phyloP scores from a whole-genome alignment of 2,888 invertebrate species.

The Elmis aenea region DNA sequence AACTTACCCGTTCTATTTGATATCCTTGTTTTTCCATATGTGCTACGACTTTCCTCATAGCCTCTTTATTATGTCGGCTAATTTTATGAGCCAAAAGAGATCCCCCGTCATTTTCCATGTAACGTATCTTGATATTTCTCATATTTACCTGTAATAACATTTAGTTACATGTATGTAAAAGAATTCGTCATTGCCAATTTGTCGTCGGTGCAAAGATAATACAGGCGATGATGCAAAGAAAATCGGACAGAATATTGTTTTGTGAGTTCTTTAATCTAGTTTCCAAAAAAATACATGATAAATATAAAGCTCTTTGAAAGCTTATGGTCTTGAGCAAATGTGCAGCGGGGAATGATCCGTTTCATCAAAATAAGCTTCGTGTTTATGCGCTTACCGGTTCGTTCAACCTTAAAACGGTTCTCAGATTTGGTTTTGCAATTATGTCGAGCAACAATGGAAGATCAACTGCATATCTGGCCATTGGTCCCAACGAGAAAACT shows the following conservation, averaged over 20 bases:
- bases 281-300: too few species aligned
- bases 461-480: slow-evolving; percentile 84
- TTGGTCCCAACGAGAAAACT: slow-evolving; percentile 77
- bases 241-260: too few species aligned
- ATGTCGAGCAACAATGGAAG: slow-evolving; percentile 69
- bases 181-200: too few species aligned
- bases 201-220: too few species aligned
- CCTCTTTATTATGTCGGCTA: slow-evolving; percentile 54
- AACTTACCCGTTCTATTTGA: slow-evolving; percentile 53
- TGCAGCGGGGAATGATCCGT: too few species aligned
- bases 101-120: slow-evolving; percentile 72
- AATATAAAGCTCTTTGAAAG: too few species aligned
- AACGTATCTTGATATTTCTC: slow-evolving; percentile 67
- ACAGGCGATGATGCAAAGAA: too few species aligned
- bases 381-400: slow-evolving; percentile 50
- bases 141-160: slow-evolving; percentile 57
- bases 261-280: too few species aligned
- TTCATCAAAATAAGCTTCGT: too few species aligned
- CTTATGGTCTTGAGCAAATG: too few species aligned
- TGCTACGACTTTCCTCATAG: slow-evolving; percentile 52
- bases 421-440: slow-evolving; percentile 53
- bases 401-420: slow-evolving; percentile 46
- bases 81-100: slow-evolving; percentile 59
- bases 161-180: too few species aligned
- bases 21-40: slow-evolving; percentile 54